Evolutionary conservation across 2,113 vertebrate species (phyloP), one percentile per base, ranked within the genome.

Genomic region (Pelobates fuscus): DNA sequence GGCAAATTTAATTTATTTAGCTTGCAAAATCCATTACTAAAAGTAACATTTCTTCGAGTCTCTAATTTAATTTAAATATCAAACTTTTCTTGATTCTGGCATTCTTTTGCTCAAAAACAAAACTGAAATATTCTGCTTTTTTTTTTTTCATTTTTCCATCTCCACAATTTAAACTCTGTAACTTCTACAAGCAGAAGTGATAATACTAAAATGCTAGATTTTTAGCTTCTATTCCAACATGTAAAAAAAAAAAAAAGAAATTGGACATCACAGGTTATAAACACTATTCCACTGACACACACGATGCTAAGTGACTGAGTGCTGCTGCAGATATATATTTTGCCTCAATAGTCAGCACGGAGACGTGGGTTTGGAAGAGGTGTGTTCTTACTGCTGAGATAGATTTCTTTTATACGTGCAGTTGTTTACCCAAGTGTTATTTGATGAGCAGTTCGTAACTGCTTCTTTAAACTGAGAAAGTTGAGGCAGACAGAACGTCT

Each of bases 371-470:
- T 23, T 30, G 18, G 30, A 21, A 43, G 62, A 65, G 62, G 10
- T 11, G 21, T 2, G 62, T 20, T 20, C 20, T 6, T 20, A 10
- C 20, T 11, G 62, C 30, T 23, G 32, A 43, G 11, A 65, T n/a
- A 37, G 60, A 62, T 10, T 52, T 12, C 66, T 32, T 14, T 2
- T 68, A 44, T 55, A 55, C 46, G 46, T 11, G 18, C 49, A 67
- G 11, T 78, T 86, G 84, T 87, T 88, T 86, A 86, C 82, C 77
- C 82, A 84, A 83, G 3, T 52, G 78, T 81, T 86, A 84, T 78
- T 78, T 44, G 61, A 82, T 79, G 80, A 85, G 82, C 83, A 85
- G 82, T 74, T 78, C 61, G 71, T 77, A 79, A 82, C 82, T 88
- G 83, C 68, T 81, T 80, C 86, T 84, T 86, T 87, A 88, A 83